Evolutionary conservation across 2,113 vertebrate species (phyloP), one percentile per base, ranked within the genome.

Genomic region (Periophthalmodon schlosseri): DNA sequence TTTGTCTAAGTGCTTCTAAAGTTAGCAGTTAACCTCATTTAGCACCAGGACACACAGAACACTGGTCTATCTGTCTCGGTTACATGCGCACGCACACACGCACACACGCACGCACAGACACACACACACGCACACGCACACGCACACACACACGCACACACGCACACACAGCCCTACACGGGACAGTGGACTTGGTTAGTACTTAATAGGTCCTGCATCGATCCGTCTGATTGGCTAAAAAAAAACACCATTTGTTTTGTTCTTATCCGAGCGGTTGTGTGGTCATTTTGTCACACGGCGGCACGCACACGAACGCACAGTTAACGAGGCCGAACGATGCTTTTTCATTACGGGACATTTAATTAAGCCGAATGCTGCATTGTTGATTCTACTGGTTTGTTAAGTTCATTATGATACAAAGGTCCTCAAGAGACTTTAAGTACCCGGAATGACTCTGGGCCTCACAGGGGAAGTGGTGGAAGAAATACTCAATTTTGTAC

Each of bases 11-110:
- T 76, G 83, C 80, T 86, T 85, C 80, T 64, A 85, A 85, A 89
- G 80, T 73, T 86, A 80, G 82, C 70, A 72, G 77, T 83, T 68
- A 88, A 83, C 78, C 84, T 83, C 74, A 82, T 89, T 86, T 77
- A 81, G 56, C 46, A 14, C 21, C 46, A 57, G 57, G 24, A 60
- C 50, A 58, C 73, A 56, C 47, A 69, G 15, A 64, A 61, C 73
- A 11, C 66, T 16, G 44, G 39, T 68, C 44, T 24, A 68, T 68
- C 39, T 49, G 44, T 68, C 65, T 68, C 44, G 4, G 13, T 47
- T 69, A 63, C 64, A 68, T 39, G 34, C 67, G 50, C 73, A 66
- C 13, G 13, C 23, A 21, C 60, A 44, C 39, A 44, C 39, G 9
- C 39, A 44, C 8, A 44, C 8, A 39, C 3, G 6, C 6, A 36